Base-by-base conservation (phyloP, 2,113 vertebrate genomes). In the Chaetodon trifascialis region DNA sequence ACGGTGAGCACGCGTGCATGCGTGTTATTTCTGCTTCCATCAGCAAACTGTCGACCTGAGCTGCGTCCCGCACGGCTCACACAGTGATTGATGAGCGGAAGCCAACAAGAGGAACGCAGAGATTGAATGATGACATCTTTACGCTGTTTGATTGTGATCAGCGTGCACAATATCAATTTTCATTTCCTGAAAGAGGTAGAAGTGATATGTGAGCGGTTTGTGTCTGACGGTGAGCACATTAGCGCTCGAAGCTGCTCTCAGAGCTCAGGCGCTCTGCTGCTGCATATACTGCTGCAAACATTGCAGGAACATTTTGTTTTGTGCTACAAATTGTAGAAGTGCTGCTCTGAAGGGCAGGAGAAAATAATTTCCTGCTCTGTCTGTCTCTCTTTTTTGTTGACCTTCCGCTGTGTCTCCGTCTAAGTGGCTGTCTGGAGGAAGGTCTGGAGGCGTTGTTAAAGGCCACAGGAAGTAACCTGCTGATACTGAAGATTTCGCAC, bases 401-500 rank as follows among this genome's bases (percentile, higher is more conserved):
- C 73, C 83, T 82, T 73, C 67, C 62, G 11, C 56, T 42, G 51
- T 30, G 23, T 88, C 68, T 79, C 42, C n/a, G 40, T 72, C 47
- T 55, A 90, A 99, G 98, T 88, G 98, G 98, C 74, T 98, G 97
- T 93, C 95, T 99, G 66, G 98, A 99, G 77, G 97, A 97, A 0
- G 98, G 98, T 69, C 94, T 99, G 91, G 98, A 99, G 94, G 97
- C 98, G 5, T 89, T 99, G 91, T 89, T 99, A 84, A 99, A 99
- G 94, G 98, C 98, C 0, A 97, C 98, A 0, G 98, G 98, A 85
- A 96, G 97, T 56, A 99, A 98, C 91, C 95, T 99, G 82, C 96
- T 99, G 80, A 99, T 99, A 83, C 92, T 99, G 72, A 98, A 98
- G 84, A 97, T 99, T 90, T 99, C 98, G 0, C 98, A 99, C 93